phyloP scores from a whole-genome alignment of 1,140 invertebrate genomes.

The Stenopsyche tienmushanensis region DNA sequence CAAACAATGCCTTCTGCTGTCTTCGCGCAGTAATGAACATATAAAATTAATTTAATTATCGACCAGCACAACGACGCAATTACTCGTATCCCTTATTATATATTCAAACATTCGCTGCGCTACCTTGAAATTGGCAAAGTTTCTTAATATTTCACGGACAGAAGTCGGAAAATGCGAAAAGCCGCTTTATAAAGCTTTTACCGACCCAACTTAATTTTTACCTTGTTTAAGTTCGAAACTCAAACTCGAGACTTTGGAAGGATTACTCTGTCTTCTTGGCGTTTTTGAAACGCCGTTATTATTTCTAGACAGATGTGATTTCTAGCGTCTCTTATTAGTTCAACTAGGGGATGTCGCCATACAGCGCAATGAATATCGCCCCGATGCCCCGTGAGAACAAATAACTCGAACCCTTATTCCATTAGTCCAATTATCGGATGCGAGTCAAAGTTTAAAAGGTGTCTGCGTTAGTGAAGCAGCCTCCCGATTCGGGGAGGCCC shows the following conservation, averaged over 20 bases:
- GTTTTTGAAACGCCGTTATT: neutral
- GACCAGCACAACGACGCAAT: neutral
- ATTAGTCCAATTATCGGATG: conserved; percentile 3
- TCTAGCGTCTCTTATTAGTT: too few species aligned
- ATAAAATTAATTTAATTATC: neutral
- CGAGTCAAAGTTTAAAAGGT: neutral
- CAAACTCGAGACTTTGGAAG: neutral
- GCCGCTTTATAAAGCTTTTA: neutral
- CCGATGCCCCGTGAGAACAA: neutral
- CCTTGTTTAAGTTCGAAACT: conserved; percentile 9
- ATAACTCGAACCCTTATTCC: neutral
- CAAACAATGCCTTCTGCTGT: too few species aligned
- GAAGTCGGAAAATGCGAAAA: neutral
- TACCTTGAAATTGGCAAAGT: conserved; percentile 23
- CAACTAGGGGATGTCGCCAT: too few species aligned
- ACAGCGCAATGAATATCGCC: neutral
- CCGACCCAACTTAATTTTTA: conserved; percentile 25
- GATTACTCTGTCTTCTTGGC: neutral
- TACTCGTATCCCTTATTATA: conserved; percentile 2
- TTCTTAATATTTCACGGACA: conserved; percentile 21
- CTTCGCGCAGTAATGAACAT: neutral
- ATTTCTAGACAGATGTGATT: neutral
- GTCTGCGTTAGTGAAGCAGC: neutral
- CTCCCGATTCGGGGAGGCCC: neutral
- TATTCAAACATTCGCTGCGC: neutral